Evolutionary conservation across 2,888 invertebrate genomes (phyloP).

Genomic region (Neuroscelio doddi): DNA sequence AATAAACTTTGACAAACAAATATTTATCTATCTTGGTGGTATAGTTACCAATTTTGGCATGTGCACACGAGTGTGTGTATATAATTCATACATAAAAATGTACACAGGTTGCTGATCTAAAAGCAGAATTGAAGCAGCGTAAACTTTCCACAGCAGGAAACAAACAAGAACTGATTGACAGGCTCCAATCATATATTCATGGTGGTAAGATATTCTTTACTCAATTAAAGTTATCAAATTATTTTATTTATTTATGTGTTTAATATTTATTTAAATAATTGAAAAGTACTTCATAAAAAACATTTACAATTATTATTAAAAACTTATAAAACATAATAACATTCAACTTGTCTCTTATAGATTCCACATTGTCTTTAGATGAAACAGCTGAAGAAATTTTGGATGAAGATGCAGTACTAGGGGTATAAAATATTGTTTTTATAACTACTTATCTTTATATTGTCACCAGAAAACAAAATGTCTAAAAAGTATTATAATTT

Average conservation of each 20-base stretch:
- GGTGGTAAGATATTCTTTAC: conserved; percentile 55
- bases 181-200: conserved; percentile 79
- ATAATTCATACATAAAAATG: not conserved
- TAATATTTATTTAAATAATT: not conserved
- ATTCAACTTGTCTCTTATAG: conserved; percentile 57
- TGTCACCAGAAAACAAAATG: too few relatives aligned
- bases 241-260: not conserved
- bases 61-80: too few relatives aligned
- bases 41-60: too few relatives aligned
- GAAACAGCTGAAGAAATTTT: conserved; percentile 74
- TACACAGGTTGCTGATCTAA: conserved; percentile 86
- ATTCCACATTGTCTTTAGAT: conserved; percentile 72
- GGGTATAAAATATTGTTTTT: conserved; percentile 64
- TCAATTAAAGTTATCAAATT: not conserved
- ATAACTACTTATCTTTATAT: not conserved
- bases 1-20: too few relatives aligned
- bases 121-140: conserved; percentile 85
- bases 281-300: too few relatives aligned
- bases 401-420: conserved; percentile 75
- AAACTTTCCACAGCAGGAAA: conserved; percentile 84
- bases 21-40: too few relatives aligned
- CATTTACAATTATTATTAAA: too few relatives aligned
- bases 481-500: too few relatives aligned
- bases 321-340: too few relatives aligned
- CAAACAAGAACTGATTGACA: conserved; percentile 85